Conservation (phyloP, 2,888 invertebrate genomes). For the Thereva unica region DNA sequence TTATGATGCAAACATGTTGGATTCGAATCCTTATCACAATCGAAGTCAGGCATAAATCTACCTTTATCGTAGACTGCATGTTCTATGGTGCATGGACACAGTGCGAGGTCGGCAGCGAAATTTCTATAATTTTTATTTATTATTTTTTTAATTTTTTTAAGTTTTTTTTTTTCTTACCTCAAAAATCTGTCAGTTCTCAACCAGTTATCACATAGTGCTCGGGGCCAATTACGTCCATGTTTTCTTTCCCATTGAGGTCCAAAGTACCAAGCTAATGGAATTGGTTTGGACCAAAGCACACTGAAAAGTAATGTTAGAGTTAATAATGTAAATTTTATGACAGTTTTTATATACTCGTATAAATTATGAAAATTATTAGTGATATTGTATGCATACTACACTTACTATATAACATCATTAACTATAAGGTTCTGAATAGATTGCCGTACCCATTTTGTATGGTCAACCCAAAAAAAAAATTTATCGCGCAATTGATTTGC, state of each 20-base stretch:
- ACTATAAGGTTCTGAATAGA: too few relatives aligned
- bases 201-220: conserved; percentile 87
- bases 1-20: conserved; percentile 85
- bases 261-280: conserved; percentile 93
- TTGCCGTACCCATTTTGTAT: too few relatives aligned
- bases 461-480: too few relatives aligned
- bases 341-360: too few relatives aligned
- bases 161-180: conserved; percentile 63
- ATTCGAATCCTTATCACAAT: conserved; percentile 90
- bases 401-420: too few relatives aligned
- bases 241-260: conserved; percentile 82
- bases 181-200: conserved; percentile 78
- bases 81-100: conserved; percentile 89
- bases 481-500: too few relatives aligned
- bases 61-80: conserved; percentile 93
- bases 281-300: conserved; percentile 87
- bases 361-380: too few relatives aligned
- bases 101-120: conserved; percentile 79
- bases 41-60: conserved; percentile 84
- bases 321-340: not conserved
- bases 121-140: conserved; percentile 62
- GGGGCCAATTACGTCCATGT: conserved; percentile 82
- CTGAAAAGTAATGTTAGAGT: conserved; percentile 51
- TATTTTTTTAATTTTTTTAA: not conserved
- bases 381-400: too few relatives aligned